Base-by-base conservation (phyloP, 2,797 vertebrate species). In the Ambastaia sidthimunki region DNA sequence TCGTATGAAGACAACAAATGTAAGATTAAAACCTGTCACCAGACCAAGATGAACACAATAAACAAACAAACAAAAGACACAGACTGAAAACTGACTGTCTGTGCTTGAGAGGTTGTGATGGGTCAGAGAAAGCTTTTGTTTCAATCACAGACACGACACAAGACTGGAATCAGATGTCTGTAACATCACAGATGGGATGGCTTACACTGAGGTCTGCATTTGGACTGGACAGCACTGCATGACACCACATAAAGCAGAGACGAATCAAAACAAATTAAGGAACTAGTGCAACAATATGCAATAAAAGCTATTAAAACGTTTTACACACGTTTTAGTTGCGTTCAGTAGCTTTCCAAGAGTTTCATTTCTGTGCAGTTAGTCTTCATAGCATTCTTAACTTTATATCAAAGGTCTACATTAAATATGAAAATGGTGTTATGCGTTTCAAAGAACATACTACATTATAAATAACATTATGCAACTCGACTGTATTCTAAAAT, bases 1-100 rank as follows among this genome's bases (percentile, higher is more conserved):
- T 25, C 80, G 68, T 81, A 85, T 85, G 71, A 66, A 75, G 72
- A n/a, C n/a, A n/a, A 87, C 52, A n/a, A 71, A 74, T 62, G 71
- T 15, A 55, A 31, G 18, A 18, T 10, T 18, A 9, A 73, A 34
- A 73, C 59, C 52, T 67, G 55, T 34, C 15, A 63, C 55, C 16
- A 62, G 31, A 67, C 48, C 23, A 41, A 52, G 5, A 79, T 54
- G 21, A 55, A 59, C 57, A 55, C 34, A 34, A 37, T 7, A 37
- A 12, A 50, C 70, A 65, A 75, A 74, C 15, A 23, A 67, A 52
- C 31, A 82, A 21, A 47, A 15, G 15, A 73, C 34, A 71, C 34
- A 57, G 76, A 37, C 25, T 48, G 55, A 62, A 70, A 50, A 75
- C 19, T 2, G 1, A 69, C 41, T 48, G n/a, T 47, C 2, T 50